These are phyloP conservation scores for Spatulosminthurus flaviceps DNA, from an alignment of 2,888 invertebrate genomes.

Conservation along the genomic window DNA sequence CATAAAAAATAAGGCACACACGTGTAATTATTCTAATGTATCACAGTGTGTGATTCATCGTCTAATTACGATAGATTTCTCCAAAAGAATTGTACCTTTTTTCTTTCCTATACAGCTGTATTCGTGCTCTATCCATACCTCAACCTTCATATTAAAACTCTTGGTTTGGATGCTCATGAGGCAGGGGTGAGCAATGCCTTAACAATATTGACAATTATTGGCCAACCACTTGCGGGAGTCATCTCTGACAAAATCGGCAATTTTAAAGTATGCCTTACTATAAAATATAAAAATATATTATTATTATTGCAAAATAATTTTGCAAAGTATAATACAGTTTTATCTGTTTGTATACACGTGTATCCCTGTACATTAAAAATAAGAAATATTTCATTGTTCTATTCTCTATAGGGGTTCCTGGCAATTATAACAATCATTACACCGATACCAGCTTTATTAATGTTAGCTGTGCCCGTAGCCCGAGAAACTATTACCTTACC, in stretches of 20 bases:
- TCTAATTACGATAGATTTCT: background rate
- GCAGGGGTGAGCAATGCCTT: slow-evolving; percentile 83
- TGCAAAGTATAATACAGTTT: too few species aligned
- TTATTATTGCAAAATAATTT: too few species aligned
- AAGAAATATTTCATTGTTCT: too few species aligned
- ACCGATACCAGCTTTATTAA: slow-evolving; percentile 74
- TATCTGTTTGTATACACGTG: too few species aligned
- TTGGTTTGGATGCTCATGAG: slow-evolving; percentile 81
- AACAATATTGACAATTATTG: slow-evolving; percentile 78
- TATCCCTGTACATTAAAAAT: too few species aligned
- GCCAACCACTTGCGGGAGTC: slow-evolving; percentile 81
- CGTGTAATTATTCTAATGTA: too few species aligned
- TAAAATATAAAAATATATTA: too few species aligned
- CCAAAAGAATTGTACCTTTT: too few species aligned
- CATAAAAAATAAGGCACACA: too few species aligned
- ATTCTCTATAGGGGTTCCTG: slow-evolving; percentile 71
- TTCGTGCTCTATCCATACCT: slow-evolving; percentile 81
- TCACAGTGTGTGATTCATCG: background rate
- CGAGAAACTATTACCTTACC: slow-evolving; percentile 75
- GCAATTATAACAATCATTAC: slow-evolving; percentile 76
- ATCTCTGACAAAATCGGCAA: slow-evolving; percentile 82
- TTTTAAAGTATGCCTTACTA: slow-evolving; percentile 75
- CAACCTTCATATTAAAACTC: slow-evolving; percentile 81
- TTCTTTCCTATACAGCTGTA: too few species aligned
- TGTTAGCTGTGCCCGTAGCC: slow-evolving; percentile 77